Conservation (phyloP, 2,888 invertebrate species). For the Acrocera orbiculus region DNA sequence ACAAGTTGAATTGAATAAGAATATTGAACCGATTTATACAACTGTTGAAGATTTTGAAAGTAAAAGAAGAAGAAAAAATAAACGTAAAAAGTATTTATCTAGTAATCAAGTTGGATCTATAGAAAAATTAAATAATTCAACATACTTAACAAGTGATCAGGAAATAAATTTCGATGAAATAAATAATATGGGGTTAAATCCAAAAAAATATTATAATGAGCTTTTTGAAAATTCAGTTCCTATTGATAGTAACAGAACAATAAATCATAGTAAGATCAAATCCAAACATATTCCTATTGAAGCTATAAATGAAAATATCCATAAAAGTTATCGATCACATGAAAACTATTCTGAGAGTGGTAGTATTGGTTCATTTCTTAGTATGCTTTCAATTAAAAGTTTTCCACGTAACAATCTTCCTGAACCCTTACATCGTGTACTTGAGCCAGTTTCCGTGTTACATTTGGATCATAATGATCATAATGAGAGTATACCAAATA, state of each 20-base stretch:
- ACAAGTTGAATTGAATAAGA: constrained; percentile 4
- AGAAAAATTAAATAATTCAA: constrained; percentile 21
- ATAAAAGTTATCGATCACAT: constrained; percentile 20
- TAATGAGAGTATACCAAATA: neutral
- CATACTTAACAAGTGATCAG: constrained; percentile 16
- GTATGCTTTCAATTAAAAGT: constrained; percentile 73
- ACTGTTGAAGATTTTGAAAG: constrained; percentile 24
- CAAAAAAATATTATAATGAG: constrained; percentile 23
- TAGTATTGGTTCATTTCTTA: constrained; percentile 60
- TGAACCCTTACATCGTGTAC: constrained; percentile 58
- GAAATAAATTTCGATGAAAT: constrained; percentile 20
- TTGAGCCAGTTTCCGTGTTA: constrained; percentile 61
- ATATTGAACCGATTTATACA: constrained; percentile 23
- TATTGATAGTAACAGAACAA: constrained; percentile 12
- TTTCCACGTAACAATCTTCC: constrained; percentile 62
- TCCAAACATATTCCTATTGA: constrained; percentile 19
- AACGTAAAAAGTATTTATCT: constrained; percentile 24
- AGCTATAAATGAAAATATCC: constrained; percentile 26
- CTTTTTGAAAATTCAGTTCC: constrained; percentile 17
- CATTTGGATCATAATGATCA: constrained; percentile 40
- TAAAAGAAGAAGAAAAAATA: constrained; percentile 21
- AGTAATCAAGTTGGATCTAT: constrained; percentile 31
- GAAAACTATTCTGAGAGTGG: constrained; percentile 32
- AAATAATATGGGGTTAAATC: constrained; percentile 27
- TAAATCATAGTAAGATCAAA: constrained; percentile 14